Evolutionary conservation across 1,140 invertebrate genomes (phyloP).

Genomic region (Cyphomyrmex costatus): DNA sequence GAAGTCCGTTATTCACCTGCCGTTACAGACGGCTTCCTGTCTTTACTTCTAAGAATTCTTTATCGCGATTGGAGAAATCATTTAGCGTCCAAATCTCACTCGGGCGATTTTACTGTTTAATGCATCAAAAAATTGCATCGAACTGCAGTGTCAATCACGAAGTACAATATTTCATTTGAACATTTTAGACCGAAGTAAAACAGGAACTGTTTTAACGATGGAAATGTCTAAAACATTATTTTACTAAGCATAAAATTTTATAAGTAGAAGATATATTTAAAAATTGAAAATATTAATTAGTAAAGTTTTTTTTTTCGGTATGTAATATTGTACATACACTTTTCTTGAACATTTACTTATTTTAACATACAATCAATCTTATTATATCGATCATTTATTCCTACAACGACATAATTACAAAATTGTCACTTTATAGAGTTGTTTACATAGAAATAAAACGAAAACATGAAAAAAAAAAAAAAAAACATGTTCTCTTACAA

Average conservation of each 20-base stretch:
- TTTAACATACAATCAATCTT: slow-evolving; percentile 5
- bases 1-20: slow-evolving; percentile 67
- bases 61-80: slow-evolving; percentile 7
- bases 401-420: too few relatives aligned
- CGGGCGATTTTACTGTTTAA: background rate
- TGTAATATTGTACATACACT: background rate
- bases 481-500: too few relatives aligned
- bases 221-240: background rate
- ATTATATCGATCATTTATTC: background rate
- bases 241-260: background rate
- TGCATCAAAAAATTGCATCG: background rate
- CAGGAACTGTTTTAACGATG: background rate
- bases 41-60: slow-evolving; percentile 13
- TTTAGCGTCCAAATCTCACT: background rate
- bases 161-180: background rate
- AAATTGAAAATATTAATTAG: background rate
- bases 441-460: too few relatives aligned
- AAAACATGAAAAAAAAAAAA: too few relatives aligned
- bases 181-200: too few relatives aligned
- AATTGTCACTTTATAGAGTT: too few relatives aligned
- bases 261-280: slow-evolving; percentile 1
- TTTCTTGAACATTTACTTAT: background rate
- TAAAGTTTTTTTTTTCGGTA: background rate
- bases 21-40: slow-evolving; percentile 19
- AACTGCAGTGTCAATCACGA: background rate